Evolutionary conservation across 2,797 vertebrate species (phyloP).

Genomic region (Mycteria americana): DNA sequence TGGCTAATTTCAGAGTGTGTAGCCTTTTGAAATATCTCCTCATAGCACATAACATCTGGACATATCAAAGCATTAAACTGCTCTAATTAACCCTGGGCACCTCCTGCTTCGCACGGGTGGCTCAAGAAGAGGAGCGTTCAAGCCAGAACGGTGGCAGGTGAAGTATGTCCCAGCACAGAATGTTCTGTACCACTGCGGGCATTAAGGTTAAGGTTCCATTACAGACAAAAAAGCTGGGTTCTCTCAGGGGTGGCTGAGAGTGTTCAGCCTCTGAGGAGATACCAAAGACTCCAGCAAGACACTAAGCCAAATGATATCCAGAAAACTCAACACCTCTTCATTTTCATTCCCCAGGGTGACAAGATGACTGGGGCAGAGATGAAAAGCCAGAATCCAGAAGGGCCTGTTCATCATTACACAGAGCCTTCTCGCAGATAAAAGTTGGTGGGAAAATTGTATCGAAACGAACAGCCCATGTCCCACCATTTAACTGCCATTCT

Average conservation of each 20-base stretch:
- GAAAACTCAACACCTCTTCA: neutral
- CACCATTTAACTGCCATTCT: neutral
- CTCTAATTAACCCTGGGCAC: neutral
- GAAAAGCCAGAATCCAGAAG: neutral
- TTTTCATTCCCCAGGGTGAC: neutral
- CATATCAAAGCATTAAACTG: neutral
- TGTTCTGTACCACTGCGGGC: neutral
- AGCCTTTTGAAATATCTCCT: neutral
- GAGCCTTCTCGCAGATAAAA: neutral
- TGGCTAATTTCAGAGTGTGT: neutral
- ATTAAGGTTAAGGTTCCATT: neutral
- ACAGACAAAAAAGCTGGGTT: neutral
- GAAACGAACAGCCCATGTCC: neutral
- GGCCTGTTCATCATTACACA: neutral
- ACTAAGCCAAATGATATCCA: neutral
- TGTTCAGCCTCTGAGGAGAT: neutral
- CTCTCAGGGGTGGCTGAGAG: neutral
- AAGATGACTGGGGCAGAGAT: neutral
- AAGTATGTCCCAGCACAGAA: neutral
- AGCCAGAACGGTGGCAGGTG: neutral
- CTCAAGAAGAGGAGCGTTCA: neutral
- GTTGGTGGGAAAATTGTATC: neutral
- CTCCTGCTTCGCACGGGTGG: rapidly evolving
- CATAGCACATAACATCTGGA: neutral
- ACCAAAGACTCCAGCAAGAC: neutral